These are phyloP conservation scores for Rachycentron canadum DNA, from an alignment of 2,797 vertebrate species.

Conservation along the genomic window DNA sequence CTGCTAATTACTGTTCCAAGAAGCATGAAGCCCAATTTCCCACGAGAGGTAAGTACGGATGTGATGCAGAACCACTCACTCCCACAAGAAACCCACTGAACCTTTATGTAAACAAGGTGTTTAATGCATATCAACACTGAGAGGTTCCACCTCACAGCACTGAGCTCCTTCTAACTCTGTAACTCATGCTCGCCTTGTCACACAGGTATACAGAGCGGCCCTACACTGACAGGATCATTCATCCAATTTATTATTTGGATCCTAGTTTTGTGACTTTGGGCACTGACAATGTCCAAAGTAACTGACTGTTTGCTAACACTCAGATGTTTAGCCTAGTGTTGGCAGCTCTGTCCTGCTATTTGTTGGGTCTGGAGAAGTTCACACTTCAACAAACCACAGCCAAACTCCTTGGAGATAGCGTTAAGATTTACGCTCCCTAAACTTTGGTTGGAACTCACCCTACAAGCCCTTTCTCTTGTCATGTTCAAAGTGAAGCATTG, in stretches of 20 bases:
- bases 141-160: slow-evolving; percentile 45
- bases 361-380: too few species aligned
- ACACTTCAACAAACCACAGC: background rate
- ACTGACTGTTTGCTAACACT: background rate
- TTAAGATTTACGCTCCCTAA: background rate
- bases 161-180: background rate
- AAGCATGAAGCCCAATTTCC: slow-evolving; percentile 46
- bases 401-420: background rate
- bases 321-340: background rate
- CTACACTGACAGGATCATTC: background rate
- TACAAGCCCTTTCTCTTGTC: background rate
- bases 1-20: slow-evolving; percentile 50
- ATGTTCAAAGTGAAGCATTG: background rate
- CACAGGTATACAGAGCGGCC: background rate
- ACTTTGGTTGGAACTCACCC: background rate
- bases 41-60: slow-evolving; percentile 25
- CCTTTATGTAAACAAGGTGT: slow-evolving; percentile 56
- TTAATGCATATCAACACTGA: slow-evolving; percentile 35
- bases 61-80: slow-evolving; percentile 39
- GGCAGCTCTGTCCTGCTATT: background rate
- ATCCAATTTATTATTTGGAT: background rate
- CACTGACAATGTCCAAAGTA: background rate
- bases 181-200: slow-evolving; percentile 22
- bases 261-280: background rate
- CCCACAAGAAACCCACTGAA: slow-evolving; percentile 46